Base-by-base conservation (phyloP, 1,140 invertebrate genomes). In the Hyles vespertilio region DNA sequence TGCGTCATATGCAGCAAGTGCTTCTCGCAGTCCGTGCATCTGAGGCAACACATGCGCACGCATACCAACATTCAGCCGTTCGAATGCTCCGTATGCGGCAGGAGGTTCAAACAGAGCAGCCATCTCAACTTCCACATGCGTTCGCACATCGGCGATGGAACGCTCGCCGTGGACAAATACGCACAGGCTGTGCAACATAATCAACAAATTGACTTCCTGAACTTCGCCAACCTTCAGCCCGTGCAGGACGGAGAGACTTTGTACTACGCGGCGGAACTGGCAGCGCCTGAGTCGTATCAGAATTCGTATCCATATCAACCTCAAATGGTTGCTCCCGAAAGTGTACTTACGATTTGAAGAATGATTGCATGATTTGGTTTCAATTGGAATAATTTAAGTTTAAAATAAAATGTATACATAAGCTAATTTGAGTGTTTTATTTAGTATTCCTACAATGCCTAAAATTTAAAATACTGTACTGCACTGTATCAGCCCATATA, bases 1-100 rank as follows among this genome's bases (percentile, higher is more conserved):
- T 95, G 94, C 75, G 91, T 92, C 46, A 91, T 94, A 50, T 95
- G 94, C 72, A 90, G 90, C 33, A 94, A 93, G 67, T 89, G 90
- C 44, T 95, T 95, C 80, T 89, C 87, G 0, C 89, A 90, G 49
- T 89, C 85, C 0, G 87, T 89, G 7, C 89, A 90, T 59, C 60
- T 90, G n/a, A 67, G 79, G 2, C 89, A 90, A 59, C 89, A 89
- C 64, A 89, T 90, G 87, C 72, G 87, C 1, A 87, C 85, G 0
- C 89, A 90, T 55, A 89, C 89, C 0, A 94, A 95, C 8, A 94
- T 95, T 70, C 92, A 95, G 63, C 95, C 95, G 0, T 96, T 95
- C 77, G 91, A 91, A 49, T 95, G 94, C 70, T 75, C 89, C 0
- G 70, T 92, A 3, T 96, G 95, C 74, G 84, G 90, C 5, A 73